phyloP scores from a whole-genome alignment of 2,888 invertebrate genomes.

The Orthonychiurus folsomi region DNA sequence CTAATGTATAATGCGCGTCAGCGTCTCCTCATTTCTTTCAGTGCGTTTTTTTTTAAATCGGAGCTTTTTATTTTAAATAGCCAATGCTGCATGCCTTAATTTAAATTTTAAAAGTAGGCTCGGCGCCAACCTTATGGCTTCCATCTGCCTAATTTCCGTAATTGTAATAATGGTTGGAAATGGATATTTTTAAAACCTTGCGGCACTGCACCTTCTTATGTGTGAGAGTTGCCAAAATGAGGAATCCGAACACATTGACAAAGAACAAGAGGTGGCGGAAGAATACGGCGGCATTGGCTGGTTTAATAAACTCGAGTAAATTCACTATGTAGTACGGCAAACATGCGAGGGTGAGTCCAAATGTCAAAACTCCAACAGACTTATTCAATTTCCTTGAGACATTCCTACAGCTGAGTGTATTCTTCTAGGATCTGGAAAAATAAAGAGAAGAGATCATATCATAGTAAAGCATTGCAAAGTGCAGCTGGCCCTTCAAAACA shows the following conservation, averaged over 20 bases:
- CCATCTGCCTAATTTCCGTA: too few relatives aligned
- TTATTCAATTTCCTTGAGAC: constrained; percentile 10
- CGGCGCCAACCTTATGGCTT: too few relatives aligned
- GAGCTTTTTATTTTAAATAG: too few relatives aligned
- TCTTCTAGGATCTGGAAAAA: constrained; percentile 4
- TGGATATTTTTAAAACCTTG: too few relatives aligned
- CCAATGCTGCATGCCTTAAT: too few relatives aligned
- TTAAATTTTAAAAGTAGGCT: too few relatives aligned
- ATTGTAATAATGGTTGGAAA: too few relatives aligned
- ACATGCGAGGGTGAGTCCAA: constrained; percentile 8
- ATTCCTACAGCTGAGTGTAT: neutral
- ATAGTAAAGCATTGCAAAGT: neutral
- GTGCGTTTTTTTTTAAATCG: too few relatives aligned
- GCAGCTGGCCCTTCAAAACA: neutral
- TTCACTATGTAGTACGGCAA: constrained; percentile 10
- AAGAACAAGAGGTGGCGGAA: constrained; percentile 11
- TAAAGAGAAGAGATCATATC: neutral
- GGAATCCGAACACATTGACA: constrained; percentile 11
- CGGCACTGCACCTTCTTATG: constrained; percentile 15
- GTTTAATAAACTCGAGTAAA: constrained; percentile 14
- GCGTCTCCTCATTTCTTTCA: too few relatives aligned
- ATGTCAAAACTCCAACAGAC: constrained; percentile 8
- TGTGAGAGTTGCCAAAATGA: constrained; percentile 7
- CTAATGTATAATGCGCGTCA: too few relatives aligned
- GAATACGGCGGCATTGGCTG: constrained; percentile 1